Conservation (phyloP, 2,888 invertebrate species). For the Pheosia gnoma region DNA sequence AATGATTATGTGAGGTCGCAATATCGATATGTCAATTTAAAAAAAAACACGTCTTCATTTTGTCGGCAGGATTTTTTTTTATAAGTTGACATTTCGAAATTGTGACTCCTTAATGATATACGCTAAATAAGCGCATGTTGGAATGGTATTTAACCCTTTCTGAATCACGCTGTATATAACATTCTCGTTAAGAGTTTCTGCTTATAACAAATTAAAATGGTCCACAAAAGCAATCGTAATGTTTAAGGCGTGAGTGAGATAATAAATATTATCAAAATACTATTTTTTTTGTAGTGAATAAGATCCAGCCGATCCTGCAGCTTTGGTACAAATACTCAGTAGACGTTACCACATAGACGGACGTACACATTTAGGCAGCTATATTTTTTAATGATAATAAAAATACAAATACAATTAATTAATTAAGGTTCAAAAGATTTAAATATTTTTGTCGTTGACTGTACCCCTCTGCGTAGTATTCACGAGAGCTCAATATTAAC, state of each 20-base stretch:
- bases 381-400: slow-evolving; percentile 34
- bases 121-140: too few relatives aligned
- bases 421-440: slow-evolving; percentile 37
- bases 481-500: not conserved
- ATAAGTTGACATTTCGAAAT: too few relatives aligned
- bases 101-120: too few relatives aligned
- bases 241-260: slow-evolving; percentile 71
- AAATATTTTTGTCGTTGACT: slow-evolving; percentile 37
- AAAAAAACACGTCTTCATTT: too few relatives aligned
- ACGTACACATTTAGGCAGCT: slow-evolving; percentile 56
- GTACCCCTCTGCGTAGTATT: slow-evolving; percentile 23
- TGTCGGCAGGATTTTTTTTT: too few relatives aligned
- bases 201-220: slow-evolving; percentile 35
- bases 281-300: slow-evolving; percentile 56
- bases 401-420: slow-evolving; percentile 35
- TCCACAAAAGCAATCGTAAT: slow-evolving; percentile 55
- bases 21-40: too few relatives aligned
- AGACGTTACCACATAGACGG: slow-evolving; percentile 67
- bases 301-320: slow-evolving; percentile 58
- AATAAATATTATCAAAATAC: slow-evolving; percentile 31
- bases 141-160: too few relatives aligned
- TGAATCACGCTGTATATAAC: not conserved
- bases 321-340: slow-evolving; percentile 82
- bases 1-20: too few relatives aligned
- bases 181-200: slow-evolving; percentile 9